phyloP scores from a whole-genome alignment of 2,888 invertebrate genomes.

The Spilosoma lubricipeda region DNA sequence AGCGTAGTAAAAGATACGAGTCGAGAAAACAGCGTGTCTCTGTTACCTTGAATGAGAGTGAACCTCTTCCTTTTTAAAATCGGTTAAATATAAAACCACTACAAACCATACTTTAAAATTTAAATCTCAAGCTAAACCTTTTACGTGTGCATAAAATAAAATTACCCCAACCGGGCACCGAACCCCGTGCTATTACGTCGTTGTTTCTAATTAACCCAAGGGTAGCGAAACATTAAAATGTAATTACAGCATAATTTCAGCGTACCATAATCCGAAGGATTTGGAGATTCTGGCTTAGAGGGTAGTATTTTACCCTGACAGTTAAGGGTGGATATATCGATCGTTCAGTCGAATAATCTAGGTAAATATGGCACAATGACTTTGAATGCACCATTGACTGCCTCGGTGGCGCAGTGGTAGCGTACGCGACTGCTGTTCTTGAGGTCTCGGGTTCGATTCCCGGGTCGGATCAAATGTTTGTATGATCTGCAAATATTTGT shows the following conservation, averaged over 20 bases:
- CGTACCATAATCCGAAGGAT: neutral
- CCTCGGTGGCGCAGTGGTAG: no score
- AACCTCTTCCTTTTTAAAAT: no score
- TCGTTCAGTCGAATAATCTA: neutral
- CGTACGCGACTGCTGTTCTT: no score
- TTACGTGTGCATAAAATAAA: slow-evolving; percentile 19
- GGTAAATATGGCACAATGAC: neutral
- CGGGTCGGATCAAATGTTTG: no score
- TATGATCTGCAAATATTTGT: no score
- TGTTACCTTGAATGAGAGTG: no score
- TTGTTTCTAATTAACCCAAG: slow-evolving; percentile 27
- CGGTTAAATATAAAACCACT: neutral
- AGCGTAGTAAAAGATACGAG: neutral
- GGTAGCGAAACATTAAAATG: slow-evolving; percentile 21
- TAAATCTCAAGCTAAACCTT: slow-evolving; percentile 23
- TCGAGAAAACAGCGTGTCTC: no score
- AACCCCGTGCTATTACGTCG: slow-evolving; percentile 17
- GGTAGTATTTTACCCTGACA: neutral
- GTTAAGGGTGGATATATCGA: neutral
- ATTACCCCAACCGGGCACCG: slow-evolving; percentile 21
- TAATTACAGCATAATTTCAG: slow-evolving; percentile 24
- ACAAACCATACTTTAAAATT: neutral
- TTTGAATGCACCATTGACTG: no score
- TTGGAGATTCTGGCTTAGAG: neutral
- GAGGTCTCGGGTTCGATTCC: no score